Percentiles rank a stretch among this genome's conserved stretches.
phyloP scores from a whole-genome alignment of 2,113 vertebrate genomes.

The Brienomyrus brachyistius region DNA sequence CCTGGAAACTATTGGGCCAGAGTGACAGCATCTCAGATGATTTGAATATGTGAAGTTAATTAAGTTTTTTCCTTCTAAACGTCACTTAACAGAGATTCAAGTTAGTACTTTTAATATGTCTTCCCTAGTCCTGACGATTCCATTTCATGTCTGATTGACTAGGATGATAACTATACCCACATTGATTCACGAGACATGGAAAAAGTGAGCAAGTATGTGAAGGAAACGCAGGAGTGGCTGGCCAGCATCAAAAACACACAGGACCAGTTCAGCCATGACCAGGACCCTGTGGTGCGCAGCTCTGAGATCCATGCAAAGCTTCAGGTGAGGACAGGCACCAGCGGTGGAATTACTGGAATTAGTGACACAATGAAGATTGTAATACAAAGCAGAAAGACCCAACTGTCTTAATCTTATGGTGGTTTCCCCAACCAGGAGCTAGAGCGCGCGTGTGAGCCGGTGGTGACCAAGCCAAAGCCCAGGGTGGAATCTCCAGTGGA shows the following conservation, averaged over 20 bases:
- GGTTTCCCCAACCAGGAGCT: conserved; percentile 51
- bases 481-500: conserved; percentile 65
- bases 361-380: neutral
- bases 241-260: conserved; percentile 64
- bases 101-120: neutral
- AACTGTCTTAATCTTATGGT: neutral
- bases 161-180: conserved; percentile 70
- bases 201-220: conserved; percentile 65
- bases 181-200: conserved; percentile 68
- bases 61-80: neutral
- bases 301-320: conserved; percentile 64
- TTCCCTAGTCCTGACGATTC: neutral
- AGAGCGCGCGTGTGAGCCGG: conserved; percentile 58
- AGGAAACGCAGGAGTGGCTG: conserved; percentile 69
- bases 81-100: neutral
- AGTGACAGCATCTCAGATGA: neutral
- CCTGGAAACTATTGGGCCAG: neutral
- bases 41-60: neutral
- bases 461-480: conserved; percentile 71
- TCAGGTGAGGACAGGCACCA: conserved; percentile 48
- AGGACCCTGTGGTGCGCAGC: conserved; percentile 58
- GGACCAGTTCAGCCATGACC: conserved; percentile 57
- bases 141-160: neutral
- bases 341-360: neutral
- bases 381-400: neutral